A percentile compares a stretch with the other conserved stretches of the same genome.
Evolutionary conservation across 2,888 invertebrate species (phyloP).

Genomic region (Imbricaverruca yamaguchii): DNA sequence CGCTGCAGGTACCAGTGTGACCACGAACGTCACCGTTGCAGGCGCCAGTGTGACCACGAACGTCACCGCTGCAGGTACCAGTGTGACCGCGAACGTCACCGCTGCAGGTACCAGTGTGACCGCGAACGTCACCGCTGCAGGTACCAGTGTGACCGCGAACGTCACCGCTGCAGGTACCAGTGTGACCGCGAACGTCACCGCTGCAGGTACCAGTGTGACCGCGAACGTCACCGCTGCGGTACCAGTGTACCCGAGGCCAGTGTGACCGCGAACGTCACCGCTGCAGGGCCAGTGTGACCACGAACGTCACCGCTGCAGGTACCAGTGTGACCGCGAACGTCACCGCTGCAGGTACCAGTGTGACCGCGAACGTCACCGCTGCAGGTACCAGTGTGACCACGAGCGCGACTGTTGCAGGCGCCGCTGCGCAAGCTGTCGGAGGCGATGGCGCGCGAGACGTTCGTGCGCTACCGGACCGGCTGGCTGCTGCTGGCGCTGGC

Average conservation of each 20-base stretch:
- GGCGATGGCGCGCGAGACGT: constrained; percentile 29
- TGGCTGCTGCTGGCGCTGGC: constrained; percentile 28
- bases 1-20: background rate
- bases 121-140: no score
- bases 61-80: background rate
- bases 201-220: no score
- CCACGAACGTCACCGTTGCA: no score
- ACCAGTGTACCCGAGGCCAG: no score
- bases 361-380: no score
- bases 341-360: background rate
- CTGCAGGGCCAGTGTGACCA: background rate
- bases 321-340: no score
- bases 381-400: no score
- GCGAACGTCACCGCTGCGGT: no score
- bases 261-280: no score
- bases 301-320: background rate
- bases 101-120: background rate
- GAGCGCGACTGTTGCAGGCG: background rate
- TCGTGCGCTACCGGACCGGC: constrained; percentile 29
- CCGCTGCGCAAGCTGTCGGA: no score
- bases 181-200: no score
- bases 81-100: no score
- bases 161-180: background rate
- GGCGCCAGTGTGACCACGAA: background rate
- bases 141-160: background rate